phyloP scores from a whole-genome alignment of 2,797 vertebrate genomes.

The Acipenser ruthenus region DNA sequence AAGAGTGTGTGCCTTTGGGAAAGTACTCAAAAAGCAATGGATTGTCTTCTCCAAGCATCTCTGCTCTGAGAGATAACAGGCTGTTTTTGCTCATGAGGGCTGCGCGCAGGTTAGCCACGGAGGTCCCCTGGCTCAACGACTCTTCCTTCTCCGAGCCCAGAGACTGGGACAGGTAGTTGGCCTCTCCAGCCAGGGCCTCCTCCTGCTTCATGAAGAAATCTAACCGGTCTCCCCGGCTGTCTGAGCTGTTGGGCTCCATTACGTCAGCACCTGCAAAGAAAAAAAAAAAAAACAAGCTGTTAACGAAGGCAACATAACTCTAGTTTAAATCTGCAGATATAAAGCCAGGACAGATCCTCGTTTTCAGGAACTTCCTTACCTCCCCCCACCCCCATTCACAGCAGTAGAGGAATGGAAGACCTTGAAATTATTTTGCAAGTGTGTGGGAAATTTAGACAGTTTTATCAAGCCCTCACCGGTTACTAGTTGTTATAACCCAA shows the following conservation, averaged over 20 bases:
- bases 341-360: neutral
- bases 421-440: too few relatives aligned
- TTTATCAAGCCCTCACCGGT: too few relatives aligned
- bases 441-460: too few relatives aligned
- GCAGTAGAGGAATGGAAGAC: too few relatives aligned
- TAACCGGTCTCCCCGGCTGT: slow-evolving; percentile 69
- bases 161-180: slow-evolving; percentile 63
- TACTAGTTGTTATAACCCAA: too few relatives aligned
- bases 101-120: slow-evolving; percentile 85
- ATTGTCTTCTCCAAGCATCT: slow-evolving; percentile 86
- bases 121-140: slow-evolving; percentile 58
- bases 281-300: slow-evolving; percentile 5
- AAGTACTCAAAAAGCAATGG: slow-evolving; percentile 89
- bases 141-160: slow-evolving; percentile 76
- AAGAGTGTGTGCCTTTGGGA: slow-evolving; percentile 85
- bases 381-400: too few relatives aligned
- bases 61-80: slow-evolving; percentile 85
- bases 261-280: slow-evolving; percentile 64
- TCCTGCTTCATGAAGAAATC: slow-evolving; percentile 78
- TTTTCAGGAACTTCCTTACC: neutral
- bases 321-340: neutral
- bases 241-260: slow-evolving; percentile 76
- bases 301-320: neutral
- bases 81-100: slow-evolving; percentile 97
- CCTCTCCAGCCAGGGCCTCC: slow-evolving; percentile 68